Evolutionary conservation across 1,140 invertebrate species (phyloP).

Genomic region (Fopius arisanus): DNA sequence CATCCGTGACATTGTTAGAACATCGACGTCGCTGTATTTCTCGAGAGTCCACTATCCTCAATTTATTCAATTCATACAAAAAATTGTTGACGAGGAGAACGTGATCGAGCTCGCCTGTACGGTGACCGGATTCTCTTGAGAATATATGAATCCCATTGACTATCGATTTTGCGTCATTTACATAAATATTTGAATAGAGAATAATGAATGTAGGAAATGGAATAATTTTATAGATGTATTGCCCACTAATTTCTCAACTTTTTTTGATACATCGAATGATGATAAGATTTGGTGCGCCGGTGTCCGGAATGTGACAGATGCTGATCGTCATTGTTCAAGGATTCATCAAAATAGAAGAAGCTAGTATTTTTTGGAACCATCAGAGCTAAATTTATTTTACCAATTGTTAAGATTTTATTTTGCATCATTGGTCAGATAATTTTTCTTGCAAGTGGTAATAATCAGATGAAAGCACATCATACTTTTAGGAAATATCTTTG

Average conservation of each 20-base stretch:
- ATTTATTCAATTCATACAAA: conserved; percentile 23
- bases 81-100: conserved; percentile 26
- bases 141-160: conserved; percentile 30
- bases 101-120: background rate
- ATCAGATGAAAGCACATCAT: no score
- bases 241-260: background rate
- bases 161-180: conserved; percentile 24
- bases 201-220: background rate
- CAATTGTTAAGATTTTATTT: no score
- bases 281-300: no score
- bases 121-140: conserved; percentile 17
- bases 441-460: no score
- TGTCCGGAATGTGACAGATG: no score
- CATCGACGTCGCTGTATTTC: background rate
- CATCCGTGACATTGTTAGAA: background rate
- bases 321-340: no score
- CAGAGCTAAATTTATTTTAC: no score
- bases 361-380: no score
- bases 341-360: no score
- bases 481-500: no score
- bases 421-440: no score
- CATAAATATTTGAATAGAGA: conserved; percentile 20
- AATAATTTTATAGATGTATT: conserved; percentile 21
- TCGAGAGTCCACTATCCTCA: background rate
- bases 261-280: no score